Conservation (phyloP, 2,888 invertebrate species). For the Stomorhina lunata region DNA sequence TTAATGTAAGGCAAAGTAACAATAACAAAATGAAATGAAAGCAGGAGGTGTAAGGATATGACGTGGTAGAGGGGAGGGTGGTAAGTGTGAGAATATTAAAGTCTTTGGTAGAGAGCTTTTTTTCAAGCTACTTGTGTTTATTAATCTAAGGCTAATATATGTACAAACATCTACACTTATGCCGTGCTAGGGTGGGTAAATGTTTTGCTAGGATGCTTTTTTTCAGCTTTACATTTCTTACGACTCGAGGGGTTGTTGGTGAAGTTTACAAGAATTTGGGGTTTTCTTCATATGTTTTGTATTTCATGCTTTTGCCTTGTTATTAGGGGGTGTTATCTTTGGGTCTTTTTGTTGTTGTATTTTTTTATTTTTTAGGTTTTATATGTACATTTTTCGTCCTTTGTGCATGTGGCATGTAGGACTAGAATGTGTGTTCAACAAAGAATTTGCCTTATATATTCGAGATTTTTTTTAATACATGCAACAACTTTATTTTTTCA, state of each 20-base stretch:
- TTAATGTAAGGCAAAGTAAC: conserved; percentile 52
- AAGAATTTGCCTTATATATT: conserved; percentile 28
- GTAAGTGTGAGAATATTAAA: conserved; percentile 17
- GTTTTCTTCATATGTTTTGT: background rate
- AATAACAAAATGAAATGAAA: conserved; percentile 29
- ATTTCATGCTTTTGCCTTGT: background rate
- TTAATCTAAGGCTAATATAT: conserved; percentile 53
- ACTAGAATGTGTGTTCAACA: background rate
- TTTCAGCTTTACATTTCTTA: conserved; percentile 41
- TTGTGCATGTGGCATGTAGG: background rate
- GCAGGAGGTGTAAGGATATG: background rate
- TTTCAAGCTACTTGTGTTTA: conserved; percentile 9
- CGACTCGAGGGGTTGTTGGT: conserved; percentile 7
- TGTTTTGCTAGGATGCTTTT: conserved; percentile 41
- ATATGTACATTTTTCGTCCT: conserved; percentile 22
- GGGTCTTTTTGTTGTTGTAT: background rate
- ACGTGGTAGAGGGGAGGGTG: background rate
- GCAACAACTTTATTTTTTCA: conserved; percentile 46
- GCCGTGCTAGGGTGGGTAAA: conserved; percentile 25
- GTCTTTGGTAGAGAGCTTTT: conserved; percentile 33
- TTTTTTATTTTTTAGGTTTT: conserved; percentile 17
- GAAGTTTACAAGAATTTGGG: no score
- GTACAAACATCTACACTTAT: background rate
- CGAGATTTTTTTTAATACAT: conserved; percentile 19
- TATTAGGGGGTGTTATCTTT: conserved; percentile 3